Evolutionary conservation across 2,888 invertebrate genomes (phyloP), one percentile per base, ranked within the genome.

Genomic region (Branchipolynoe longqiensis): DNA sequence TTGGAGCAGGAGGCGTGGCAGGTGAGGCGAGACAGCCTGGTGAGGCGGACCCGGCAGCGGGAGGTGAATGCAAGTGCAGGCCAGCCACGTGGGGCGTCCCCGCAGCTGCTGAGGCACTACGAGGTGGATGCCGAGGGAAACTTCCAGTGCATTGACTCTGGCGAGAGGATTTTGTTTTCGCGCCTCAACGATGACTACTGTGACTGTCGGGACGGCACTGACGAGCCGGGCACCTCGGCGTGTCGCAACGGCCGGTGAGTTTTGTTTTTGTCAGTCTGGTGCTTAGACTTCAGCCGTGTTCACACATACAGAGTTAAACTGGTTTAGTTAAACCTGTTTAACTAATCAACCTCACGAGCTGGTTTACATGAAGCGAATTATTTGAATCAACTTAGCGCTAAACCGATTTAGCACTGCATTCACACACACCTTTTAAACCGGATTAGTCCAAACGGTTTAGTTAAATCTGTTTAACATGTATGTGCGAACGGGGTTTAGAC

Each of bases 151-250:
- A 83, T 90, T 12, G 41, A 90, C 8, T 89, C 90, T 6, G 88
- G 89, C 91, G 87, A 90, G 82, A 82, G 84, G 58, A 95, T 96
- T 82, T 93, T 94, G 0, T 97, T 96, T 92, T 94, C 94, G 54
- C 95, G 95, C 90, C 96, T 97, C 0, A 98, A 98, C 94, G 98
- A 98, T 92, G 97, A 98, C 94, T 98, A 96, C 93, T 98, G 98
- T 94, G 98, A 98, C 94, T 98, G 98, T 90, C 86, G 89, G 4
- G 94, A 94, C 88, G 93, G 93, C 2, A 92, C 92, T 59, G 95
- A 95, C 91, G 95, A 95, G 89, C 95, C 95, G 8, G 94, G 94
- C 3, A 95, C 95, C 3, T 90, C 93, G 62, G 94, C 94, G 22
- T 94, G 94, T 89, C 92, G 91, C 54, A 90, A 92, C 87, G 92